phyloP scores from a whole-genome alignment of 2,797 vertebrate genomes.

The Catamblyrhynchus diadema region DNA sequence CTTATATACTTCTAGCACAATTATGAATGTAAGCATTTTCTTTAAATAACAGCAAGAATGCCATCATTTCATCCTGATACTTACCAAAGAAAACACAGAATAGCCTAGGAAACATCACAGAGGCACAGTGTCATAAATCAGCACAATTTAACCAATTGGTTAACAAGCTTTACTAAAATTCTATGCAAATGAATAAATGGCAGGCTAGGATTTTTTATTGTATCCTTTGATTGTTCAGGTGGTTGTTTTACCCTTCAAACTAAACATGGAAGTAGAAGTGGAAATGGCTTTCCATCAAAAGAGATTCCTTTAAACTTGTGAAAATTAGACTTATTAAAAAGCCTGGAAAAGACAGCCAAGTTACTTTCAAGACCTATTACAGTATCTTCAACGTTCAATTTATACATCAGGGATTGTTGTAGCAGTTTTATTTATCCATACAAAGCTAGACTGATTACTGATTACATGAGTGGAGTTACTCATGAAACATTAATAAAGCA shows the following conservation, averaged over 20 bases:
- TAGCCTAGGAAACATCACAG: background rate
- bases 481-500: slow-evolving; percentile 87
- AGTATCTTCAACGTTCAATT: slow-evolving; percentile 15
- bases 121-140: background rate
- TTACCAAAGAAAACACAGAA: background rate
- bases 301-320: slow-evolving; percentile 1
- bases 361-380: slow-evolving; percentile 28
- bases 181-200: background rate
- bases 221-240: background rate
- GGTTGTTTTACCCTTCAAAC: background rate
- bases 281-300: slow-evolving; percentile 4
- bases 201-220: background rate
- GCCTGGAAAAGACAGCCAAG: background rate
- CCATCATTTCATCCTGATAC: background rate
- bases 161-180: slow-evolving; percentile 5
- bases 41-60: background rate
- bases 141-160: background rate
- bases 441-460: slow-evolving; percentile 64
- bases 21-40: background rate
- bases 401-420: slow-evolving; percentile 36
- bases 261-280: background rate
- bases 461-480: slow-evolving; percentile 81
- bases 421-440: slow-evolving; percentile 67
- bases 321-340: slow-evolving; percentile 46
- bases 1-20: background rate